Conservation (phyloP, 2,888 invertebrate genomes). For the Tupiocoris notatus region DNA sequence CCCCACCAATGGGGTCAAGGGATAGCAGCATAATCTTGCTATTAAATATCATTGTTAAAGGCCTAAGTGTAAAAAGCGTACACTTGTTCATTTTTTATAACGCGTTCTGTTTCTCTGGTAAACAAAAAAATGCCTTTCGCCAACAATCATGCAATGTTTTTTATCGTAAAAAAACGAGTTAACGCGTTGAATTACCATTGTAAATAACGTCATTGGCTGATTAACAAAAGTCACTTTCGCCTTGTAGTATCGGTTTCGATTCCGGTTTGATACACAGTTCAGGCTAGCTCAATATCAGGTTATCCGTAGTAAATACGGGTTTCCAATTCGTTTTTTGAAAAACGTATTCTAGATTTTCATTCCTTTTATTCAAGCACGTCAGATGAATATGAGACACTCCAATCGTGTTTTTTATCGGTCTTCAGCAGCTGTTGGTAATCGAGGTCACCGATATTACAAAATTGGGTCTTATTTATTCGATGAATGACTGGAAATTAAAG, state of each 20-base stretch:
- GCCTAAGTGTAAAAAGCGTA: conserved; percentile 34
- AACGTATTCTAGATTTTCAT: too few relatives aligned
- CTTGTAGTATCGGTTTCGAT: conserved; percentile 7
- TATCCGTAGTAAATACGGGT: neutral
- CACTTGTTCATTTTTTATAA: conserved; percentile 36
- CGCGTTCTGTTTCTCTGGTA: conserved; percentile 14
- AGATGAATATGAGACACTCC: too few relatives aligned
- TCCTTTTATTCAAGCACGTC: too few relatives aligned
- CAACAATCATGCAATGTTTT: conserved; percentile 40
- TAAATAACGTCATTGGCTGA: conserved; percentile 27
- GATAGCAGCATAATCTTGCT: conserved; percentile 31
- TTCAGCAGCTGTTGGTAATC: too few relatives aligned
- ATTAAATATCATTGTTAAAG: conserved; percentile 35
- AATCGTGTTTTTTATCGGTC: too few relatives aligned
- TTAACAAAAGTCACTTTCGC: conserved; percentile 6
- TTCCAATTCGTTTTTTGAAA: neutral
- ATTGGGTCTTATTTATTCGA: too few relatives aligned
- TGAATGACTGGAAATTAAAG: too few relatives aligned
- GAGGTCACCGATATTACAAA: too few relatives aligned
- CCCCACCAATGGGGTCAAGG: conserved; percentile 33
- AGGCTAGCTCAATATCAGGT: conserved; percentile 10
- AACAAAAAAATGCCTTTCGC: conserved; percentile 34
- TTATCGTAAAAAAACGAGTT: conserved; percentile 4
- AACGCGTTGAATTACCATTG: conserved; percentile 19
- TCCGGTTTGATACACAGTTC: conserved; percentile 6